Base-by-base conservation (phyloP, 2,797 vertebrate genomes). In the Protosalanx chinensis region DNA sequence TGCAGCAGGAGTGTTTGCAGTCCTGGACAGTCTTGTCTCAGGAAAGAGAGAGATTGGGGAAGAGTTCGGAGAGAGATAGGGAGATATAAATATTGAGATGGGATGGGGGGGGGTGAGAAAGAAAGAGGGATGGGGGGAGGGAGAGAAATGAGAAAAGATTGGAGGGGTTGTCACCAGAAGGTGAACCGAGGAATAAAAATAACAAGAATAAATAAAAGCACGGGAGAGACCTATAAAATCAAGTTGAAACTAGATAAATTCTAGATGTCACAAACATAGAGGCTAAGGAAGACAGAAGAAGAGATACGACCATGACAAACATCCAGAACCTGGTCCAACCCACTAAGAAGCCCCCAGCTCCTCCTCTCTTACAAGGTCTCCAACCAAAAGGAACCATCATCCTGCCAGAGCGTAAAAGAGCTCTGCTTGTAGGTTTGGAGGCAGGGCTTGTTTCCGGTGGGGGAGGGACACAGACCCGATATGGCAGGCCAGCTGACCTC, bases 11-110 rank as follows among this genome's bases (percentile, higher is more conserved):
- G 79, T 85, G 73, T 78, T 76, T 83, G 79, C 73, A 79, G 82
- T 79, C 83, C 76, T 72, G 89, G 87, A 86, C 88, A 88, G 83
- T 80, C 77, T 72, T 79, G 86, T 84, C n/a, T 65, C 84, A 83
- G 80, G 15, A 68, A 10, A 57, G 2, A 20, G 2, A 20, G 18
- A 20, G 8, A n/a, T 13, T 10, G 30, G 33, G 51, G 20, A 27
- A 32, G 27, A 53, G 41, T 30, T 10, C 1, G 3, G 29, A 64
- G 29, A 15, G 7, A 20, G 27, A 66, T 13, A 63, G 51, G 13
- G 67, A 65, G 18, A 49, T 8, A 61, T 0, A 61, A 13, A 62
- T 23, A 30, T 13, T 15, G 60, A 62, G 60, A 62, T 7, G 29
- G 5, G 60, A 62, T 7, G 29, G 15, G 30, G 10, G 60, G 32